Conservation (phyloP, 2,888 invertebrate species). For the Blomia tropicalis region DNA sequence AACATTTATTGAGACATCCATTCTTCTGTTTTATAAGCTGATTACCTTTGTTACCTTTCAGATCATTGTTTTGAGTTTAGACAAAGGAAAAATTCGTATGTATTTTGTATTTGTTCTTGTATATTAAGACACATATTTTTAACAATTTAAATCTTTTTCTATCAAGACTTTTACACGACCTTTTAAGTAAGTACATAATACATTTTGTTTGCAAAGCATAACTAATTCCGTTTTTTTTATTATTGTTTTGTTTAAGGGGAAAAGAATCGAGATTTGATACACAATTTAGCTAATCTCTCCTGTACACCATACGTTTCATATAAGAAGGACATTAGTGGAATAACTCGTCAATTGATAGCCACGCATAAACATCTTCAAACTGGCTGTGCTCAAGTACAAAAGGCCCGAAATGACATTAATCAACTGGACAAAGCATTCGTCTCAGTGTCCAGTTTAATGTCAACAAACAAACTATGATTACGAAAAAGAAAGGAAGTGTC, state of each 20-base stretch:
- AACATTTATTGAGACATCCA: too few species aligned
- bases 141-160: neutral
- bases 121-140: too few species aligned
- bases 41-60: neutral
- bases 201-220: neutral
- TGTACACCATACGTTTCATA: neutral
- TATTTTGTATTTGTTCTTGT: neutral
- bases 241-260: neutral
- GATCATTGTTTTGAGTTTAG: neutral
- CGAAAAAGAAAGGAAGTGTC: neutral
- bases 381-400: neutral
- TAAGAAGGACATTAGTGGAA: neutral
- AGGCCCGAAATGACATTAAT: slow-evolving; percentile 1
- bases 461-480: neutral
- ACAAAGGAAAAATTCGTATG: neutral
- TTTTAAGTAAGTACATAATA: neutral
- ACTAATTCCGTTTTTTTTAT: neutral
- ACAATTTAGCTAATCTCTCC: slow-evolving; percentile 3
- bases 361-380: neutral
- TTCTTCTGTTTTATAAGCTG: too few species aligned
- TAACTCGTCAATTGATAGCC: neutral
- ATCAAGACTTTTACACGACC: slow-evolving; percentile 1
- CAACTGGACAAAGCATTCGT: neutral
- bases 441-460: neutral
- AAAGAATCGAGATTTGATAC: neutral